phyloP scores from a whole-genome alignment of 1,140 invertebrate species.

The Temnothorax longispinosus region DNA sequence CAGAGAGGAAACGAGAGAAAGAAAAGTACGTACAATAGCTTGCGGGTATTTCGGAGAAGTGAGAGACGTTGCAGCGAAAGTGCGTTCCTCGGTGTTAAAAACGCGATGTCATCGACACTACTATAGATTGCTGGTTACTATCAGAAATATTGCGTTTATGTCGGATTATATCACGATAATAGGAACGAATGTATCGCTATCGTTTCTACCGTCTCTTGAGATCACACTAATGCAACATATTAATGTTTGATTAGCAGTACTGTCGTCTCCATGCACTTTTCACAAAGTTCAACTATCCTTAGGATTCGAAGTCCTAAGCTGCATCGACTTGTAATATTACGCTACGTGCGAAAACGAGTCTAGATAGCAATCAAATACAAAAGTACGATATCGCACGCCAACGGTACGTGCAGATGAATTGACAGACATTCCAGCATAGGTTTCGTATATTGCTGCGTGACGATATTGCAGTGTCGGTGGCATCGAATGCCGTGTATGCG shows the following conservation, averaged over 20 bases:
- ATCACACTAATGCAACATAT: background rate
- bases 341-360: background rate
- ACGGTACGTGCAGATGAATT: background rate
- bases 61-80: background rate
- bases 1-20: constrained; percentile 46
- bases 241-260: background rate
- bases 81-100: constrained; percentile 20
- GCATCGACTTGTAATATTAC: background rate
- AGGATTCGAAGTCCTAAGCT: background rate
- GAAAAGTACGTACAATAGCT: constrained; percentile 32
- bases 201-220: background rate
- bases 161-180: background rate
- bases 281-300: background rate
- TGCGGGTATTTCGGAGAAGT: constrained; percentile 19
- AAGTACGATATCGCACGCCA: background rate
- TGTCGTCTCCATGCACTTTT: background rate
- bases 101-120: constrained; percentile 11
- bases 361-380: background rate
- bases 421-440: background rate
- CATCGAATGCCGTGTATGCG: background rate
- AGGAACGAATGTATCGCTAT: background rate
- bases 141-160: background rate
- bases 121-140: background rate
- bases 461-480: background rate
- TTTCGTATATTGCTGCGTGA: background rate